Base-by-base conservation (phyloP, 2,888 invertebrate species). In the Campoplex capitator region DNA sequence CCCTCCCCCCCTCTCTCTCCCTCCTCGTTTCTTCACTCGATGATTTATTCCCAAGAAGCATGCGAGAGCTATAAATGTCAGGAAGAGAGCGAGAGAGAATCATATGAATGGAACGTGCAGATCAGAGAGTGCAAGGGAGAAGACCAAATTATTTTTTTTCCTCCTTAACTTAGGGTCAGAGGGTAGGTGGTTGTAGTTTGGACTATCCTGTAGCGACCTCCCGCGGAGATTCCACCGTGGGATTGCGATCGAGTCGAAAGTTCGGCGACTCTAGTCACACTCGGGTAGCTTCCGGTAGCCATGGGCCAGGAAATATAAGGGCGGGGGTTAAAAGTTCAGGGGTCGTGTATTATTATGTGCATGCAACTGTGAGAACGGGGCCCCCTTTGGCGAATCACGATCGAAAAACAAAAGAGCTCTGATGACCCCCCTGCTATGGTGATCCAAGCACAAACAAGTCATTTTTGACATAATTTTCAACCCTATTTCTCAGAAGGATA, bases 171-270 rank as follows among this genome's bases (percentile, higher is more conserved):
- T 32, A 42, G 51, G 51, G 51, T 48, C 16, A n/a, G 45, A 16
- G 35, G 70, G 48, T 38, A 32, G 75, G 75, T 67, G 74, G 38
- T 74, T 42, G 38, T 62, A 90, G 91, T 91, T 91, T 90, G 89
- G 91, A 88, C 90, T 88, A 92, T 92, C 92, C 92, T 91, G 92
- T 91, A 90, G 92, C 90, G 92, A 90, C 92, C 93, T 92, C 93
- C 93, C 93, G 92, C 91, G 89, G 90, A 90, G 93, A 91, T 92
- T 92, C 89, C 91, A 94, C 93, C 93, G 94, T 94, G 94, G 93
- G 93, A 94, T 92, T 93, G 87, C 84, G 32, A 89, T 84, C 83
- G 83, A 78, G 73, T 75, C 86, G 85, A 80, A 81, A 88, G 77
- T 78, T 88, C 90, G 91, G 89, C 85, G 58, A 58, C 28, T 58